These are phyloP conservation scores for Scaptomyza cyrtandrae DNA, from an alignment of 2,888 invertebrate species.

Conservation along the genomic window DNA sequence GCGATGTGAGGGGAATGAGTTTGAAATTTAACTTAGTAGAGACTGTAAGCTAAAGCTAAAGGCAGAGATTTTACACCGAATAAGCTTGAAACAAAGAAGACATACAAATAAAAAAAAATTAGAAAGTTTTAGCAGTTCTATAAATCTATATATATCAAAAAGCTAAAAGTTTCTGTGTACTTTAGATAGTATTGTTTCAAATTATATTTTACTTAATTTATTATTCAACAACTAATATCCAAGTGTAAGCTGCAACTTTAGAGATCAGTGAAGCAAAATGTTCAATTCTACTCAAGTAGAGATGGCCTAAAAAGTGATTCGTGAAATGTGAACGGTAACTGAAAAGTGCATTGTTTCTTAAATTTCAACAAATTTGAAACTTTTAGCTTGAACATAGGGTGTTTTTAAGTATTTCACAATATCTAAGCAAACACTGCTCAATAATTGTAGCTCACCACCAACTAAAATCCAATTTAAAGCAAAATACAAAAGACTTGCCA, in stretches of 20 bases:
- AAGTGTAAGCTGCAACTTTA: too few species aligned
- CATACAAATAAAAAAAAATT: background rate
- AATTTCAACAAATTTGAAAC: background rate
- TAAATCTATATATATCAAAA: too few species aligned
- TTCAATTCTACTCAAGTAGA: background rate
- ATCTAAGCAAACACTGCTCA: background rate
- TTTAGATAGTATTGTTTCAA: background rate
- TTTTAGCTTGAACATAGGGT: background rate
- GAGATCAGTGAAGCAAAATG: background rate
- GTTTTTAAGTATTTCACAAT: background rate
- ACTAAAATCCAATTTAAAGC: background rate
- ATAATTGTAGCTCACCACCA: background rate
- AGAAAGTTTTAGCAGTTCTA: background rate
- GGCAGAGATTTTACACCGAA: background rate
- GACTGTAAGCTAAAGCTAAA: background rate
- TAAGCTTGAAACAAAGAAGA: background rate
- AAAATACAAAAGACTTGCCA: conserved; percentile 13
- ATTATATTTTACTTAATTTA: background rate
- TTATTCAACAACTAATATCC: background rate
- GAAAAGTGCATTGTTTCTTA: background rate
- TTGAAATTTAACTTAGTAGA: background rate
- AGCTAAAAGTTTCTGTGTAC: background rate
- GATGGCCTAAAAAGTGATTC: background rate
- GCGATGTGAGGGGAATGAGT: background rate
- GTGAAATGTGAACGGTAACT: background rate